Conservation (phyloP, 2,797 vertebrate species). For the Propithecus perrieri region DNA sequence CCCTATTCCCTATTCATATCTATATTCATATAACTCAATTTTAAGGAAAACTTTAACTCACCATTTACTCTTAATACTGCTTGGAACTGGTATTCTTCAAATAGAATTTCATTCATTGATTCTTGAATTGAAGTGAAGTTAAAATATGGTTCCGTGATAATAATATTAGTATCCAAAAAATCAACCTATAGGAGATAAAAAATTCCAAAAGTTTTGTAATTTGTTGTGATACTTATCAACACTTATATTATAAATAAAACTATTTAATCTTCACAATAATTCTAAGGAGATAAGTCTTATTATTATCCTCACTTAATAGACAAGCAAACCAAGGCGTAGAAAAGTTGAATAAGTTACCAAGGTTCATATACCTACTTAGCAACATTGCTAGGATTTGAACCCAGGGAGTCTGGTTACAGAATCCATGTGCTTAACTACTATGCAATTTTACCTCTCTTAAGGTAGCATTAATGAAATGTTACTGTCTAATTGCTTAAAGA, state of each 20-base stretch:
- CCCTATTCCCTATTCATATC: neutral
- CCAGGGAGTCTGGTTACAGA: neutral
- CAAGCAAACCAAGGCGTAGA: neutral
- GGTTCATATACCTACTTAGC: neutral
- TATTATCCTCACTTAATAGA: neutral
- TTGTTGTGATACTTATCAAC: constrained; percentile 30
- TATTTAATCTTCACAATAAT: constrained; percentile 30
- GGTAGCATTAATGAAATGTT: neutral
- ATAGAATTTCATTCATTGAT: constrained; percentile 99
- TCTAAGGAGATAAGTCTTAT: neutral
- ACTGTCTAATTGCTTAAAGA: neutral
- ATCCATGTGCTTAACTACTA: neutral
- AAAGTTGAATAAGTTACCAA: neutral
- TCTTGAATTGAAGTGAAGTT: constrained; percentile 99
- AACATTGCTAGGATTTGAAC: constrained; percentile 11
- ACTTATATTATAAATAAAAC: neutral
- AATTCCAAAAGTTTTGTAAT: constrained; percentile 1
- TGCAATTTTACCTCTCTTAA: neutral
- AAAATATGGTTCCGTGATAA: constrained; percentile 98
- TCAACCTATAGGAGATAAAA: constrained; percentile 90
- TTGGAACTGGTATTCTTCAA: constrained; percentile 99
- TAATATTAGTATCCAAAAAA: constrained; percentile 95
- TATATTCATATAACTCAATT: neutral
- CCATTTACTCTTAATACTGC: constrained; percentile 95
- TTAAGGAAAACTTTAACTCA: constrained; percentile 80